phyloP scores from a whole-genome alignment of 2,888 invertebrate species.

The Drosophila maculinotata region DNA sequence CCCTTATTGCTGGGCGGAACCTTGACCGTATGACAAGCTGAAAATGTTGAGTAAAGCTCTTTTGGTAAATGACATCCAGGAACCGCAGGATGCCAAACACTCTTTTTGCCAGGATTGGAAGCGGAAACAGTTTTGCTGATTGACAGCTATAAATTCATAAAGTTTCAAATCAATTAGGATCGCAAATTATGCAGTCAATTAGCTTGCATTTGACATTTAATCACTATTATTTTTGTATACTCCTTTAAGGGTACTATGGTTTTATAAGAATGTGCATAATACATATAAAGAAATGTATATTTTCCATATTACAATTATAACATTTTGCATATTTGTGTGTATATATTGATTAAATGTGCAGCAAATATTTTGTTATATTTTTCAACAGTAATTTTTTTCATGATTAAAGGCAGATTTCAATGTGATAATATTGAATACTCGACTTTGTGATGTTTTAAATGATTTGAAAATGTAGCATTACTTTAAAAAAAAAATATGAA shows the following conservation, averaged over 20 bases:
- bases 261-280: neutral
- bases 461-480: too few relatives aligned
- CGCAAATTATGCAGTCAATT: conserved; percentile 72
- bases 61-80: conserved; percentile 34
- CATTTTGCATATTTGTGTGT: too few relatives aligned
- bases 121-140: conserved; percentile 9
- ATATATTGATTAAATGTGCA: too few relatives aligned
- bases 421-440: too few relatives aligned
- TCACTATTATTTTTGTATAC: conserved; percentile 7
- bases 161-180: conserved; percentile 63
- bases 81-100: conserved; percentile 33
- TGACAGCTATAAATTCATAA: conserved; percentile 49
- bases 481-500: too few relatives aligned
- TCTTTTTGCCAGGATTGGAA: neutral
- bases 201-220: conserved; percentile 35
- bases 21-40: conserved; percentile 75
- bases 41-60: conserved; percentile 57
- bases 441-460: too few relatives aligned
- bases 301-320: too few relatives aligned
- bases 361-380: too few relatives aligned
- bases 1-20: conserved; percentile 57
- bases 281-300: neutral
- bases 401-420: too few relatives aligned
- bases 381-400: too few relatives aligned
- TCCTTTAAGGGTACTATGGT: neutral